Evolutionary conservation across 2,113 vertebrate genomes (phyloP), one percentile per base, ranked within the genome.

Genomic region (Bombycilla garrulus): DNA sequence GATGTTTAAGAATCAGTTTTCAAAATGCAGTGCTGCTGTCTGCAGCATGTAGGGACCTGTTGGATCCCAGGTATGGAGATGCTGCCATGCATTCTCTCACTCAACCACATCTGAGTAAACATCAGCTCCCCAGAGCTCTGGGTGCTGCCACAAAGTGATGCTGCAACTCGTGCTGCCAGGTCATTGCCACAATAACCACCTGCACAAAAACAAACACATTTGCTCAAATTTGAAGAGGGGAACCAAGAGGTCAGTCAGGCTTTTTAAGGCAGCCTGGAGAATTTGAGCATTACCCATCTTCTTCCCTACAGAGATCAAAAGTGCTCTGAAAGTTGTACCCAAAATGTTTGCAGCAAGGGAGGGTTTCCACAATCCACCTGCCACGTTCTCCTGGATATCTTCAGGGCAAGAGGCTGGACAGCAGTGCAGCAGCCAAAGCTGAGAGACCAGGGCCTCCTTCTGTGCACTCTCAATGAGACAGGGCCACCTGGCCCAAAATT

Each of bases 91-190:
- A 62, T 81, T 77, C 26, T 91, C 56, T 85, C 44, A 14, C 24
- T 71, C 54, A 66, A 44, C 64, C 90, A 61, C 86, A 81, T 70
- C 54, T 42, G 35, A 70, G 66, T 8, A 76, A 80, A 61, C 50
- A 69, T 6, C 58, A 72, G 48, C 53, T 67, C n/a, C 60, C 15
- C 88, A 54, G 45, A 94, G 79, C 54, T 48, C 31, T 5, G 3
- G 26, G 11, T 47, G 62, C 57, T 81, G 56, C 56, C 76, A 77
- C 40, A 53, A 36, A 4, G 60, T 0, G 0, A 50, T 1, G 19
- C 50, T 70, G 16, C 40, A 89, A 47, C 48, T 80, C 1, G 0
- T 22, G 28, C 40, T 74, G 56, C 56, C 60, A 80, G 71, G 62
- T 94, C 81, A 69, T 15, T 40, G 38, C 33, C 70, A 50, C 70